Percentiles rank a stretch among this genome's conserved stretches.
Evolutionary conservation across 23 tunicate genomes (phyloP).

Genomic region (Phallusia fumigata): DNA sequence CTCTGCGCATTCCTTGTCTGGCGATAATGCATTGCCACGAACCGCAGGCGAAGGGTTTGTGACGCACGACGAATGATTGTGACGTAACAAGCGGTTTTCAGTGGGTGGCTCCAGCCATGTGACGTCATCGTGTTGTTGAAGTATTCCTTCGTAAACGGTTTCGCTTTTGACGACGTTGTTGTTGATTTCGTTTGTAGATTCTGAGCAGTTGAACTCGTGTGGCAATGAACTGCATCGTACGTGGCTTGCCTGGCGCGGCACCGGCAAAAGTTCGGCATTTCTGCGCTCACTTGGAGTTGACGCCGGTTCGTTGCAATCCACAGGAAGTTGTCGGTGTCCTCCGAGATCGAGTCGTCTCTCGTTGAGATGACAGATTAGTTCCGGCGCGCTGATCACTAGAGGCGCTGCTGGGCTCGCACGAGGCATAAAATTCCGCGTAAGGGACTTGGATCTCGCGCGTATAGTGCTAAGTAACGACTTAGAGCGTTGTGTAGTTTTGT

Average conservation of each 20-base stretch:
- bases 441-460: constrained; percentile 29
- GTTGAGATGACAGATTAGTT: background rate
- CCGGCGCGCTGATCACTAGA: constrained; percentile 6
- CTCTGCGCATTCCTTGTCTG: background rate
- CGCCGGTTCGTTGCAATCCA: background rate
- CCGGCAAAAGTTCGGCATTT: background rate
- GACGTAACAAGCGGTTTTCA: background rate
- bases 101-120: background rate
- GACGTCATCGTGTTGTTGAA: background rate
- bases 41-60: background rate
- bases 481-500: background rate
- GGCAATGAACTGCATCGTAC: background rate
- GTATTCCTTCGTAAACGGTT: background rate
- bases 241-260: background rate
- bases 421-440: background rate
- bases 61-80: background rate
- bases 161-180: background rate
- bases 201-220: background rate
- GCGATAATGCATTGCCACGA: background rate
- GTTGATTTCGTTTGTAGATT: background rate
- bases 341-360: background rate
- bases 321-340: background rate
- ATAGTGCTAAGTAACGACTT: constrained; percentile 25
- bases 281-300: background rate
- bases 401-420: background rate